Base-by-base conservation (phyloP, 2,888 invertebrate genomes). In the Chydorus sphaericus region DNA sequence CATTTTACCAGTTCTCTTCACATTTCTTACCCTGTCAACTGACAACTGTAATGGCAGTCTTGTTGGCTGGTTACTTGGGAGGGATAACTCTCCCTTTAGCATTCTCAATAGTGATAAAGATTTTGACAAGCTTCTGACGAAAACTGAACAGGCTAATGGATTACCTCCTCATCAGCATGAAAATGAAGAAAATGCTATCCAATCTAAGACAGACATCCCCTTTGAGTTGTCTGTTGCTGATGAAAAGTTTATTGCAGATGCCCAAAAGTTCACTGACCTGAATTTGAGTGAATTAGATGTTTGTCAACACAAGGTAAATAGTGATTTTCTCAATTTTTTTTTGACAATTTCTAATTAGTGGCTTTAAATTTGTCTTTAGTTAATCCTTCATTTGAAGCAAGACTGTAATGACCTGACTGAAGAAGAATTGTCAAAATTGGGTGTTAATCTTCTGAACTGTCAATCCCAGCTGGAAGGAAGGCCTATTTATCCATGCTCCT, bases 361-460 rank as follows among this genome's bases (percentile, higher is more conserved):
- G 14, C 26, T 14, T 18, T 11, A 4, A 4, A 38, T 48, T 55
- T 58, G 48, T 57, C 62, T 63, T n/a, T 62, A 80, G 77, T 76
- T 81, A 20, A 72, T 82, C 2, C 70, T 79, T 63, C 76, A 74
- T 63, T 68, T 82, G 52, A 73, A 74, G 67, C 72, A 73, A 31
- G 75, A 76, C 51, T 82, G 80, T 64, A 69, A 74, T 54, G 71
- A 71, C 39, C 71, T 82, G 67, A 73, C 76, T 28, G 81, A 81
- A 63, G 81, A 82, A 63, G 75, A 81, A 58, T 64, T 82, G 28
- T 78, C 79, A 1, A 82, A 81, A 67, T 65, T 82, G 57, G 76
- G 81, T 44, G 80, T 82, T 16, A 77, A 78, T 66, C 69, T 82
- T 31, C 68, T 82, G 48, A 82, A 82, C 67, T 82, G 82, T 63